Evolutionary conservation across 2,113 vertebrate species (phyloP), one percentile per base, ranked within the genome.

Genomic region (Eurypyga helias): DNA sequence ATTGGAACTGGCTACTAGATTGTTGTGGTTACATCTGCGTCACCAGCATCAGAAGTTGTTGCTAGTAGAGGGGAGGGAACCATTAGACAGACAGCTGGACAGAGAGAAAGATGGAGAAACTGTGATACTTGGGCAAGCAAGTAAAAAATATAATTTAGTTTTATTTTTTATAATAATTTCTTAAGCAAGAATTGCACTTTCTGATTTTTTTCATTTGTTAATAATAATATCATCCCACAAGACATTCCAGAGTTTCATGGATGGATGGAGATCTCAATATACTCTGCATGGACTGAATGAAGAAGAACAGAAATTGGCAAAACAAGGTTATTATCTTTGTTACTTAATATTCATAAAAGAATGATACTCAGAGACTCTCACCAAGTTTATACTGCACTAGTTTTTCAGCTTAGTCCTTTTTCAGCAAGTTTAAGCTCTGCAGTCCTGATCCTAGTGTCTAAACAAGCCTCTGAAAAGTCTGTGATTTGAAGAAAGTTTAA

Each of bases 281-380:
- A 58, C 36, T 82, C 79, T 77, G 78, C 84, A 70, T 83, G 31
- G 34, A 54, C 55, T 81, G 93, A 96, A 87, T 87, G 91, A 89
- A 90, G 90, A 76, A 86, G 88, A 96, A 81, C n/a, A 93, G 67
- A 93, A 94, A 86, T 34, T 80, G 78, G 85, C 75, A 94, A 94
- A 90, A 1, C 48, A 54, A 46, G 25, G 43, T 90, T 96, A 95
- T 92, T 92, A 92, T 49, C 33, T 49, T 65, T 80, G 41, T 77
- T 96, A 87, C 83, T 94, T 96, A 95, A 92, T 94, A 94, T 90
- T 88, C 79, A 86, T 77, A 88, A 73, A 60, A 73, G 4, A 79
- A 5, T 62, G 67, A 76, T 73, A 66, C 14, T 79, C 75, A 80
- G 57, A 79, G 33, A 60, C 36, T 61, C 48, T 73, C 89, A 57